Conservation (phyloP, 2,888 invertebrate species). For the Timema cristinae region DNA sequence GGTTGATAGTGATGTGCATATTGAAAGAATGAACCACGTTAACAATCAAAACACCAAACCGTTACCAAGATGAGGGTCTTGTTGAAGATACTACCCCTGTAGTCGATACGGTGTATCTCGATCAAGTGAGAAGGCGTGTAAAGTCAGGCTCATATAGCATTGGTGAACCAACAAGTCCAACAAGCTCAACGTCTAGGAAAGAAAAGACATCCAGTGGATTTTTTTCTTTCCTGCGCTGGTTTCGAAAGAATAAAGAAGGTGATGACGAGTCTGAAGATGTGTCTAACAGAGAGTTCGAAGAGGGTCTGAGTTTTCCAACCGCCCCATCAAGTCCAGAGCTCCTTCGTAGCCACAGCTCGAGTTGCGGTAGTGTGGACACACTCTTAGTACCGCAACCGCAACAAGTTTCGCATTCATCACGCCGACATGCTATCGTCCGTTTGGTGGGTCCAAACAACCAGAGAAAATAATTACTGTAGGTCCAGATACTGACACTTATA, state of each 20-base stretch:
- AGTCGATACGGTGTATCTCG: conserved; percentile 18
- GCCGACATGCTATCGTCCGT: conserved; percentile 51
- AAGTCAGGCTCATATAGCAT: background rate
- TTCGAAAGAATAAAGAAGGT: conserved; percentile 54
- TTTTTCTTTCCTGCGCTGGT: conserved; percentile 69
- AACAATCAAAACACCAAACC: conserved; percentile 10
- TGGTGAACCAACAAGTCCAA: background rate
- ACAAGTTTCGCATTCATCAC: conserved; percentile 67
- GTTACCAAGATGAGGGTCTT: conserved; percentile 5
- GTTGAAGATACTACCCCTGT: conserved; percentile 23
- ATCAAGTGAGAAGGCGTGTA: background rate
- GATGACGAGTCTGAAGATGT: conserved; percentile 24
- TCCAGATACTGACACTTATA: conserved; percentile 62
- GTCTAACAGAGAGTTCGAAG: conserved; percentile 19
- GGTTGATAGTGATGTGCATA: conserved; percentile 16
- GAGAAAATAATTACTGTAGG: conserved; percentile 50
- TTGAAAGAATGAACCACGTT: conserved; percentile 25
- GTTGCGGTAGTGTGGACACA: conserved; percentile 61
- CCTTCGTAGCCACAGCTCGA: conserved; percentile 44
- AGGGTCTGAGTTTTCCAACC: conserved; percentile 16
- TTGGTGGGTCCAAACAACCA: conserved; percentile 42
- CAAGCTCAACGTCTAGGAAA: conserved; percentile 28
- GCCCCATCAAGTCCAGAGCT: conserved; percentile 32
- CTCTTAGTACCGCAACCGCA: conserved; percentile 66
- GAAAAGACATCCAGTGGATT: conserved; percentile 43